Percentiles rank a stretch among this genome's conserved stretches.
Conservation (phyloP, 64 coral and sea anemone species). For the Montipora cactus region DNA sequence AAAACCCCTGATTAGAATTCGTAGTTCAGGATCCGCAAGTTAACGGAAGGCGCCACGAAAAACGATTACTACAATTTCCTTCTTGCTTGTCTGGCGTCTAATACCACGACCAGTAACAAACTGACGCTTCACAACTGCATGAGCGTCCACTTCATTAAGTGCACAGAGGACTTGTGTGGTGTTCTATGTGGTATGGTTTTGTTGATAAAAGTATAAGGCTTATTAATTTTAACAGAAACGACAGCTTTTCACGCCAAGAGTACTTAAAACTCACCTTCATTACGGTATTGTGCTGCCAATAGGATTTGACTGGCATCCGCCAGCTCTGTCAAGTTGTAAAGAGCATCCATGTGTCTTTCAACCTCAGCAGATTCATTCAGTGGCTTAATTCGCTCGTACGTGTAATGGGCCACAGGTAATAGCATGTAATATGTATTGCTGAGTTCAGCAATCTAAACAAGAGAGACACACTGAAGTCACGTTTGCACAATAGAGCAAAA, state of each 20-base stretch:
- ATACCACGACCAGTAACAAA: no score
- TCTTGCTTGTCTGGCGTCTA: no score
- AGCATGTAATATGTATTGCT: slow-evolving; percentile 93
- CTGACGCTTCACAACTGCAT: no score
- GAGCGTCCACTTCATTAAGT: no score
- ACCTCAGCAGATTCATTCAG: slow-evolving; percentile 48
- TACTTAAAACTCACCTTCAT: slow-evolving; percentile 57
- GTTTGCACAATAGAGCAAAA: no score
- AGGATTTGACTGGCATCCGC: slow-evolving; percentile 81
- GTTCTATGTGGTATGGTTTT: no score
- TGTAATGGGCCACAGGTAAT: slow-evolving; percentile 74
- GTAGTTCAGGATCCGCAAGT: no score
- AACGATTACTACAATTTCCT: no score
- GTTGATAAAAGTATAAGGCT: no score
- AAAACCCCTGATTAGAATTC: no score
- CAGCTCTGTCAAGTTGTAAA: slow-evolving; percentile 72
- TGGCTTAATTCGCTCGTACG: slow-evolving; percentile 77
- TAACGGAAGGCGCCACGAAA: no score
- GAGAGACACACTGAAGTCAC: background rate
- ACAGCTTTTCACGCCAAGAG: background rate
- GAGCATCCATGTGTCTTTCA: slow-evolving; percentile 48
- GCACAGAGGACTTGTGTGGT: no score
- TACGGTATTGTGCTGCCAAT: slow-evolving; percentile 75
- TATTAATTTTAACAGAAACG: background rate
- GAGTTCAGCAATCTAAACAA: slow-evolving; percentile 77